Evolutionary conservation across 2,888 invertebrate genomes (phyloP), one percentile per base, ranked within the genome.

Genomic region (Apamea monoglypha): DNA sequence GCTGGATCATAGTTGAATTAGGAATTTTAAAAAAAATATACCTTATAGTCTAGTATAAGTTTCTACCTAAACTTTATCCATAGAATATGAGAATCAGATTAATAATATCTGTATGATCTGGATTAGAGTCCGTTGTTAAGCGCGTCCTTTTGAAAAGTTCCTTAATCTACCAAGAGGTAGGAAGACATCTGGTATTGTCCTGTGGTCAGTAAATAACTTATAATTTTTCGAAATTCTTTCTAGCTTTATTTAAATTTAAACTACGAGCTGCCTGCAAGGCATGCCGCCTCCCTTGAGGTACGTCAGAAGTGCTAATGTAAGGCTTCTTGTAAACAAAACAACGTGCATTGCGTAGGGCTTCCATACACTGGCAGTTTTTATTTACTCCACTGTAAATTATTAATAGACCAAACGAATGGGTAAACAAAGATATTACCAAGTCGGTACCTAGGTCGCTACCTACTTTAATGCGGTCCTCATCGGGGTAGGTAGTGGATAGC

Each of bases 281-380:
- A 53, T 68, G 50, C 36, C 18, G 18, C 6, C 53, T 69, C 80
- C 40, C 25, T 66, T 50, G 59, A 59, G 66, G 18, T 80, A 76
- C 66, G 74, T 73, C 71, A 76, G 32, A 67, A 32, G 32, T 56
- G 67, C 50, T 40, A n/a, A 61, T 53, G 53, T 82, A 82, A 76
- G 86, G 86, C 59, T 84, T 84, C 84, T 53, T 29, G 16, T 50
- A 71, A 66, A 59, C 36, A 81, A 56, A 56, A 61, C 72, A 74
- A 71, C 70, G 63, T 63, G 70, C 32, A 29, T 18, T 21, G 16
- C 18, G 40, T 76, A 69, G 18, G 86, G 86, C 70, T 78, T 84
- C 86, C 36, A 1, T 7, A 40, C 44, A 61, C 50, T 4, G 18
- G 12, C 81, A 50, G 40, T 40, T 32, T 25, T 14, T 25, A 36